Base-by-base conservation (phyloP, 2,888 invertebrate genomes). In the Euplagia quadripunctaria region DNA sequence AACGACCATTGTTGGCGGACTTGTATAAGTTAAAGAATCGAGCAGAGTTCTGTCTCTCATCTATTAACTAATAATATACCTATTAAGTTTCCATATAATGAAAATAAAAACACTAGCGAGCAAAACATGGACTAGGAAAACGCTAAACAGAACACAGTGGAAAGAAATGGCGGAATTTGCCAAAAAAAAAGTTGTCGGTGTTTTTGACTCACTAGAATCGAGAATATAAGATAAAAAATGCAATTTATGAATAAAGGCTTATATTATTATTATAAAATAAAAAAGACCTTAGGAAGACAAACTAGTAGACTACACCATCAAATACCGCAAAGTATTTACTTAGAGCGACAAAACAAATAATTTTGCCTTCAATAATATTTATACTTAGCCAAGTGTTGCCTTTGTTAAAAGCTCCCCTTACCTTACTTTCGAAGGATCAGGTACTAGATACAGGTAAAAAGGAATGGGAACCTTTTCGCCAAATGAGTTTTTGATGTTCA, bases 341-440 rank as follows among this genome's bases (percentile, higher is more conserved):
- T 74, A 71, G 68, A 64, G 79, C 71, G 69, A 74, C 75, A 79
- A 76, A 68, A 75, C 76, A 85, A 84, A 85, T 78, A 84, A 64
- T 79, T 77, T 78, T 73, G 74, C 80, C 79, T 80, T 70, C 12
- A 81, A 77, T 79, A 84, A 79, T 80, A 85, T 79, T 81, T 76
- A 79, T 77, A 76, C 68, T 76, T 46, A 68, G 76, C 72, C 68
- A 73, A 84, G 85, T 85, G 85, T 85, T 84, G 79, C 78, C 80
- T 85, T 85, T 82, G 80, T 84, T 84, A 65, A 79, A 84, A 83
- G 85, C 78, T n/a, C 78, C 74, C 72, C 76, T 55, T 63, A 46
- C 64, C 74, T 55, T 52, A n/a, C 64, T 71, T 72, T 72, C 9
- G 49, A 71, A 41, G 65, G 58, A 42, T 43, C 83, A 81, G 84